phyloP scores from a whole-genome alignment of 2,113 vertebrate species.

The pig (Sus scrofa) region T2T-Sscrofa CM000819.6:7534501-7535000 shows the following conservation, averaged over 20 bases:
- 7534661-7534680: background rate
- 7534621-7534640: background rate
- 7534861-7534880: background rate
- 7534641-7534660: background rate
- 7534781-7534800: background rate
- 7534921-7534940: background rate
- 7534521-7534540: too few relatives aligned
- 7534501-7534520: too few relatives aligned
- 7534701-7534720: background rate
- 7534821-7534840: background rate
- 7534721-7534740: background rate
- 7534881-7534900: background rate
- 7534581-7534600: background rate
- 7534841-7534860: background rate
- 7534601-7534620: background rate
- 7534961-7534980: background rate
- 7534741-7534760: fast-evolving
- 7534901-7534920: background rate
- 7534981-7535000: background rate
- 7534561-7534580: too few relatives aligned
- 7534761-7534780: background rate
- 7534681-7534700: background rate
- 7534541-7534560: too few relatives aligned
- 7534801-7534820: background rate
- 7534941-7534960: background rate